Conservation (phyloP, 2,113 vertebrate genomes). For the Nettapus auritus region DNA sequence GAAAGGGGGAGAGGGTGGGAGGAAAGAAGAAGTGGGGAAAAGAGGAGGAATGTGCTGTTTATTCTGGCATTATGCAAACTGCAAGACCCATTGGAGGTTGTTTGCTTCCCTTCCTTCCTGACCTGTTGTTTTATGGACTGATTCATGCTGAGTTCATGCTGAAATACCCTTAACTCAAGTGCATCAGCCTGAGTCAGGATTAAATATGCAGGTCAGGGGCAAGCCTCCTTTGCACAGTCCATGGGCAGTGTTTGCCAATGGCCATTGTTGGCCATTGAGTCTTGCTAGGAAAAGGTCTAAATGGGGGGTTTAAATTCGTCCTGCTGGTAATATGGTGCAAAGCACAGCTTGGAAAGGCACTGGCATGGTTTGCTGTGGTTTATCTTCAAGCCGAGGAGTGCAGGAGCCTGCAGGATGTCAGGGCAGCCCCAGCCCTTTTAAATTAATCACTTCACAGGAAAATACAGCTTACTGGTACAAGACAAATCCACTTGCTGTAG, state of each 20-base stretch:
- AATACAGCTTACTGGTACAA: not conserved
- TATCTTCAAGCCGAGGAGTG: fast-evolving
- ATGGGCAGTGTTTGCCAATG: fast-evolving
- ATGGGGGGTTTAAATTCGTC: not conserved
- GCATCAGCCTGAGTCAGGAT: not conserved
- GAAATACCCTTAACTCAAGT: no score
- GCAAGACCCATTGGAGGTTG: not conserved
- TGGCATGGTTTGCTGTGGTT: not conserved
- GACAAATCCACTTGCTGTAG: not conserved
- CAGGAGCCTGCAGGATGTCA: fast-evolving
- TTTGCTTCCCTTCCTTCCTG: not conserved
- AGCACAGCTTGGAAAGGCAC: fast-evolving
- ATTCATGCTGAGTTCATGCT: no score
- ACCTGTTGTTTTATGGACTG: not conserved
- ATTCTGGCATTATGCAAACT: not conserved
- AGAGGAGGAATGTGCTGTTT: not conserved
- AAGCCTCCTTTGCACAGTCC: not conserved
- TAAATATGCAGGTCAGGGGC: not conserved
- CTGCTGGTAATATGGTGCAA: not conserved
- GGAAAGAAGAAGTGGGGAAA: no score
- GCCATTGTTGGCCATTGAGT: fast-evolving
- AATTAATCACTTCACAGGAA: conserved; percentile 18
- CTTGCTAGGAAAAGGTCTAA: not conserved
- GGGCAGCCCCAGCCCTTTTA: not conserved
- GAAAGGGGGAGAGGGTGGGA: no score